phyloP scores from a whole-genome alignment of 1,140 invertebrate genomes.

The Drosophila kurseongensis region DNA sequence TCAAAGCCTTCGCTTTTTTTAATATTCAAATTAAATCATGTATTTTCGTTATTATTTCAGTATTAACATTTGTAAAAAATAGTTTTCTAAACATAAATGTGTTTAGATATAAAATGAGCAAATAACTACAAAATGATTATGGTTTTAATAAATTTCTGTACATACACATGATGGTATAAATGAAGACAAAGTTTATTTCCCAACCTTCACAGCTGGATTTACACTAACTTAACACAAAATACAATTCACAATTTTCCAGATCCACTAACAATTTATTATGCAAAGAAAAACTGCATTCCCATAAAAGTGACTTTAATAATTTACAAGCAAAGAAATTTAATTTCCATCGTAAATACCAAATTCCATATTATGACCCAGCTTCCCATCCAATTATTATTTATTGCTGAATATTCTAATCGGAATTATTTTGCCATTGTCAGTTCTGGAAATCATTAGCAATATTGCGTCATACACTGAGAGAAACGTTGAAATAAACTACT shows the following conservation, averaged over 20 bases:
- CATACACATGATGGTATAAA: too few relatives aligned
- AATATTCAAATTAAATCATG: too few relatives aligned
- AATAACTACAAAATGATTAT: too few relatives aligned
- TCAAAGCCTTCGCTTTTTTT: conserved; percentile 23
- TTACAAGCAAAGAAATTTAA: conserved; percentile 2
- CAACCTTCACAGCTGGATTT: background rate
- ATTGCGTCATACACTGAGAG: background rate
- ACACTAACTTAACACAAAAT: background rate
- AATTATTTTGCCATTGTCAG: conserved; percentile 14
- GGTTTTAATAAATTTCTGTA: too few relatives aligned
- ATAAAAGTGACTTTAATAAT: conserved; percentile 1
- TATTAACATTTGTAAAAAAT: too few relatives aligned
- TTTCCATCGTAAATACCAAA: conserved; percentile 1
- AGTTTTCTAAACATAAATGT: too few relatives aligned
- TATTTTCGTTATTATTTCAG: too few relatives aligned
- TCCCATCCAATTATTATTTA: conserved; percentile 8
- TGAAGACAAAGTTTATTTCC: background rate
- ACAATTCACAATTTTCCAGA: background rate
- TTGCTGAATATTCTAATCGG: background rate
- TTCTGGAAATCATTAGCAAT: conserved; percentile 10
- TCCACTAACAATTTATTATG: background rate
- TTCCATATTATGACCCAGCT: conserved; percentile 3
- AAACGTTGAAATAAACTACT: background rate
- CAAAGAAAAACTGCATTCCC: background rate
- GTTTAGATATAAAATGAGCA: too few relatives aligned